phyloP scores from a whole-genome alignment of 1,140 invertebrate genomes.

The Amphibalanus amphitrite region DNA sequence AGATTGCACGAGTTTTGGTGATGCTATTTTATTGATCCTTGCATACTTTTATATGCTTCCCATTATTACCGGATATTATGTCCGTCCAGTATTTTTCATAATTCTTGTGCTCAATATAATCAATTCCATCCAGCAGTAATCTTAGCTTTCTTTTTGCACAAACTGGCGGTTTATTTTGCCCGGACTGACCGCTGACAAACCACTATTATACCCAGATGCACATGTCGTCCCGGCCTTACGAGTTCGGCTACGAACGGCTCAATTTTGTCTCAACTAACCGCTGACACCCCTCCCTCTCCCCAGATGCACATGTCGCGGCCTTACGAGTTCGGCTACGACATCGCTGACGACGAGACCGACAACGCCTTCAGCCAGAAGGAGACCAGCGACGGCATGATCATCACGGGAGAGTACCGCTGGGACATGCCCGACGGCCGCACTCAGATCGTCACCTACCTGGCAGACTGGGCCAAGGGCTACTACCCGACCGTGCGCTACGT shows the following conservation, averaged over 20 bases:
- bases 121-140: neutral
- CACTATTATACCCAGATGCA: neutral
- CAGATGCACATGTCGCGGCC: neutral
- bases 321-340: conserved; percentile 15
- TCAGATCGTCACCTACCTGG: too few species aligned
- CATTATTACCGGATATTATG: too few species aligned
- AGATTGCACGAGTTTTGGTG: neutral
- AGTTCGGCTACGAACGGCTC: too few species aligned
- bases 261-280: too few species aligned
- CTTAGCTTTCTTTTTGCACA: neutral
- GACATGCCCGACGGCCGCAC: conserved; percentile 13
- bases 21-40: neutral
- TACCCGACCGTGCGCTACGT: neutral
- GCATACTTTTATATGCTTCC: neutral
- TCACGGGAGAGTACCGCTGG: conserved; percentile 15
- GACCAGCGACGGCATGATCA: too few species aligned
- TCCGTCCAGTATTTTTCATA: too few species aligned
- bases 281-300: neutral
- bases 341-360: conserved; percentile 12
- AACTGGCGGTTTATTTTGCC: neutral
- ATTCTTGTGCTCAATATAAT: too few species aligned
- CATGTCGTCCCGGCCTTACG: neutral
- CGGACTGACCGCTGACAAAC: neutral
- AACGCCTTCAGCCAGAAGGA: conserved; percentile 14
- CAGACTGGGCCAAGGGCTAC: neutral